Evolutionary conservation across 2,888 invertebrate species (phyloP).

Genomic region (Mantis religiosa): DNA sequence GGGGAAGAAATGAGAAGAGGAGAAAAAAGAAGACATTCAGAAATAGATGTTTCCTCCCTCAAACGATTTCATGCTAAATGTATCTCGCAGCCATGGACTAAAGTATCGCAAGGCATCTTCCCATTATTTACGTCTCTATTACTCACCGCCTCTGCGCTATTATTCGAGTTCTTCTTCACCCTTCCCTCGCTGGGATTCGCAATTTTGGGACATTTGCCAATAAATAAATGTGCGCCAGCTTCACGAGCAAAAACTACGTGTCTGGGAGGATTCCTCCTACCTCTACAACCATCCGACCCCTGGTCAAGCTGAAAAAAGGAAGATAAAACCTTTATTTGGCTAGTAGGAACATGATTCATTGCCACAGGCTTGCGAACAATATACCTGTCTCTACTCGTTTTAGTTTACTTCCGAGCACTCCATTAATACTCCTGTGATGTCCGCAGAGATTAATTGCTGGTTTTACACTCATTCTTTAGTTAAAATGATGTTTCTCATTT

Average conservation of each 20-base stretch:
- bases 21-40: neutral
- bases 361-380: neutral
- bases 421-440: neutral
- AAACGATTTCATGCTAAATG: slow-evolving; percentile 11
- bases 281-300: neutral
- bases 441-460: neutral
- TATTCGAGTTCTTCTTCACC: neutral
- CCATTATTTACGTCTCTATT: slow-evolving; percentile 11
- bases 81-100: neutral
- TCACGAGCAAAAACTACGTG: neutral
- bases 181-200: neutral
- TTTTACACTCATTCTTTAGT: neutral
- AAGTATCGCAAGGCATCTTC: neutral
- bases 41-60: neutral
- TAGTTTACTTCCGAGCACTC: neutral
- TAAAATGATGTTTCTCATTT: neutral
- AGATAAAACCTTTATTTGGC: neutral
- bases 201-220: slow-evolving; percentile 13
- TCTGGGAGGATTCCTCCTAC: neutral
- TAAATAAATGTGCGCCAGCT: neutral
- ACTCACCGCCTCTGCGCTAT: neutral
- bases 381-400: neutral
- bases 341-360: neutral
- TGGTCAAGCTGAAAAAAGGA: slow-evolving; percentile 1
- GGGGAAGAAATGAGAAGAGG: neutral